Conservation (phyloP, 2,113 vertebrate genomes). For the Rynchops niger region DNA sequence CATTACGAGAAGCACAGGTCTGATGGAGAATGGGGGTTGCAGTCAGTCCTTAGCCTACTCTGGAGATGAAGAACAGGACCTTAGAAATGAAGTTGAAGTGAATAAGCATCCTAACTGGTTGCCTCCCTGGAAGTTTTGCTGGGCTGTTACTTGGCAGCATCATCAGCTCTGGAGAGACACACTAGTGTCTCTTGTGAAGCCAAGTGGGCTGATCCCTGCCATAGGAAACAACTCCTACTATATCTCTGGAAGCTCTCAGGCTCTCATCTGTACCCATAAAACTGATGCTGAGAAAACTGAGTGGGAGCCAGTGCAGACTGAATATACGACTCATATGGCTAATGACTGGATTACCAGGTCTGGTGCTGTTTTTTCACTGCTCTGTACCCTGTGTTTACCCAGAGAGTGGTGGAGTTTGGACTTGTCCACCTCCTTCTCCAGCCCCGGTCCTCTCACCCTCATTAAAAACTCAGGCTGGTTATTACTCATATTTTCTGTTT, state of each 20-base stretch:
- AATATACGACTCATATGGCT: neutral
- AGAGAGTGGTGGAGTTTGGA: neutral
- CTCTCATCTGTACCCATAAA: neutral
- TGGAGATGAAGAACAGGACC: neutral
- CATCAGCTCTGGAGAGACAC: neutral
- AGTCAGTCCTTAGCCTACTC: neutral
- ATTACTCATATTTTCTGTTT: neutral
- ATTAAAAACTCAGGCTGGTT: neutral
- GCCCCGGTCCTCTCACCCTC: neutral
- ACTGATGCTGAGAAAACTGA: neutral
- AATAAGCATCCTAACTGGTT: neutral
- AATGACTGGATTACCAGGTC: neutral
- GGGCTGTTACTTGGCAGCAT: neutral
- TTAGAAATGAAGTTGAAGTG: neutral
- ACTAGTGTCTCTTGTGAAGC: neutral
- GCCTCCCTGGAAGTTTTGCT: neutral
- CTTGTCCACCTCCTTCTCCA: neutral
- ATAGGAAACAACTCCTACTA: neutral
- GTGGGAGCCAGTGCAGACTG: neutral
- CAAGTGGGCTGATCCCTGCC: neutral
- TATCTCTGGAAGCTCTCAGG: neutral
- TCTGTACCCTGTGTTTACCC: neutral
- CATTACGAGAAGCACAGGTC: fast-evolving
- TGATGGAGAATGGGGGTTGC: neutral
- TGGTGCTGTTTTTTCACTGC: neutral